Evolutionary conservation across 2,888 invertebrate species (phyloP).

Genomic region (Tortrix viridana): DNA sequence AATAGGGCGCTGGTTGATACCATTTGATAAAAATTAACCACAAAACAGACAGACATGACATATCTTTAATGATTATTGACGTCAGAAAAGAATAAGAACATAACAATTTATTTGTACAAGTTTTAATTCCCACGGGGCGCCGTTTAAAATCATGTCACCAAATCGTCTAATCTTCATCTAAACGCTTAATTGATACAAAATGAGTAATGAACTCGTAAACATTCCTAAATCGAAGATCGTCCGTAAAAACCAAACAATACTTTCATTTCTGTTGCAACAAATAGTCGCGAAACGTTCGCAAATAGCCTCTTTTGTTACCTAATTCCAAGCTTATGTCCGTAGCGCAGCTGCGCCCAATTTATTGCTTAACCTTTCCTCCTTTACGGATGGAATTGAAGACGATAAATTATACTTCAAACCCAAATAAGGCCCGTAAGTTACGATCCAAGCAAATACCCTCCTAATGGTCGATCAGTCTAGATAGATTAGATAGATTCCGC

Average conservation of each 20-base stretch:
- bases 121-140: too few species aligned
- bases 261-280: conserved; percentile 37
- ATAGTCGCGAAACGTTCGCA: conserved; percentile 59
- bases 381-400: conserved; percentile 80
- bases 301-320: conserved; percentile 77
- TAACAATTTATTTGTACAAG: too few species aligned
- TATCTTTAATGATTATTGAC: too few species aligned
- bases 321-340: conserved; percentile 76
- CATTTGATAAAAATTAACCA: too few species aligned
- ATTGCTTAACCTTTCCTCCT: conserved; percentile 80
- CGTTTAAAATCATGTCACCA: too few species aligned
- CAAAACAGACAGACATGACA: too few species aligned
- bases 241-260: conserved; percentile 31
- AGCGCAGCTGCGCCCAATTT: conserved; percentile 77
- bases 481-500: conserved; percentile 66
- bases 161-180: background rate
- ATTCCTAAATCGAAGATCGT: conserved; percentile 31
- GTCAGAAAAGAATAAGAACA: too few species aligned
- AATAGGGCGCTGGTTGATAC: too few species aligned
- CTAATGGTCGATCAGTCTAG: conserved; percentile 73
- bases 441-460: conserved; percentile 66
- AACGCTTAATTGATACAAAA: conserved; percentile 18
- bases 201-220: conserved; percentile 33
- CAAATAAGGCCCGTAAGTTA: conserved; percentile 79
- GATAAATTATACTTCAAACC: conserved; percentile 83